phyloP scores from a whole-genome alignment of 2,113 vertebrate species.

The Myanophis thanlyinensis region DNA sequence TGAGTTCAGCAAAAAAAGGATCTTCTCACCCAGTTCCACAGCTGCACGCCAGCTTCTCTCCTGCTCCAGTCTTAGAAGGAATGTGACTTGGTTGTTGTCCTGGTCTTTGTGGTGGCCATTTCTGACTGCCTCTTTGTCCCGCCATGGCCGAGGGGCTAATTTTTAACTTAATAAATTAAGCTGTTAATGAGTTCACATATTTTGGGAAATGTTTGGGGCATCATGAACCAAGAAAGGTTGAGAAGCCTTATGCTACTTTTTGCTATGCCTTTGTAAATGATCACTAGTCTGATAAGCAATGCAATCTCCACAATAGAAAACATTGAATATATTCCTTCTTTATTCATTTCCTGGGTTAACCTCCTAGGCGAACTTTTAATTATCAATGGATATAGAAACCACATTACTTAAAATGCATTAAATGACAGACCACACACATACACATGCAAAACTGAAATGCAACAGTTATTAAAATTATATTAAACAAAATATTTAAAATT shows the following conservation, averaged over 20 bases:
- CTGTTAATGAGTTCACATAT: not conserved
- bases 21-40: too few species aligned
- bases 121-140: too few species aligned
- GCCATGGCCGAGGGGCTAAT: too few species aligned
- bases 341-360: too few species aligned
- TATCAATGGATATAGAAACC: not conserved
- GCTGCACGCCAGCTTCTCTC: too few species aligned
- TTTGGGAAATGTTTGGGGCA: not conserved
- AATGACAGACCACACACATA: not conserved
- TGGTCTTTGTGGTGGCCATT: too few species aligned
- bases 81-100: too few species aligned
- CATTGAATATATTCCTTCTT: not conserved
- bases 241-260: not conserved
- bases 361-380: not conserved
- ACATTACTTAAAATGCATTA: not conserved
- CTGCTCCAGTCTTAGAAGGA: too few species aligned
- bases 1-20: too few species aligned
- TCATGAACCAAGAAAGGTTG: not conserved
- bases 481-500: not conserved
- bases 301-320: not conserved
- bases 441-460: not conserved
- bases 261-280: not conserved
- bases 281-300: not conserved
- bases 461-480: not conserved
- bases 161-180: not conserved